Base-by-base conservation (phyloP, 2,797 vertebrate species). In the Oreonectes daqikongensis region DNA sequence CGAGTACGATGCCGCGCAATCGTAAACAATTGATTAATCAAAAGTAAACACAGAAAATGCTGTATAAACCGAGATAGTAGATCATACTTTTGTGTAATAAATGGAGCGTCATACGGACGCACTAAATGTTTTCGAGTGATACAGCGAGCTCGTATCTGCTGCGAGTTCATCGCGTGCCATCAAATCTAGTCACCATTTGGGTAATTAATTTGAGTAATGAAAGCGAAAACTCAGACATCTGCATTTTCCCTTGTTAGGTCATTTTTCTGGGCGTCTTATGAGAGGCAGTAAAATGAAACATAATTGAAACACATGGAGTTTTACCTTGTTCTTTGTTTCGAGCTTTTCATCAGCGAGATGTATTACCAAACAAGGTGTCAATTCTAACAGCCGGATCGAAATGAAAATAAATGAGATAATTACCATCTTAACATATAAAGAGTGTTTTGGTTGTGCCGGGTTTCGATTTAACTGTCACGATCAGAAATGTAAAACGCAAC, bases 181-280 rank as follows among this genome's bases (percentile, higher is more conserved):
- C 72, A 80, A 79, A 75, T 32, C 32, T 30, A 84, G 78, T 79
- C 72, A 48, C 72, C 76, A 79, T 82, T 82, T 79, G 46, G 64
- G 72, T 82, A 79, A 84, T 82, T 82, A 73, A 84, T 79, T 73
- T 76, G 78, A 84, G 78, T 77, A 79, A 84, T 81, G 78, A 77
- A 82, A 48, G 38, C 64, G 50, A 61, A 77, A 80, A 63, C 57
- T 66, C 81, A 74, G 40, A 68, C 76, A 79, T 82, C 55, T 82
- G 78, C 76, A 44, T 70, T 79, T 81, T 71, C 64, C 52, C 65
- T 60, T 66, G 64, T 72, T 64, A 61, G 26, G 71, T 73, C 46
- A 69, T 76, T 82, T 71, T 50, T 53, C 74, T 65, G 68, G 18
- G 52, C 22, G 35, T 75, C 64, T 76, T 70, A 69, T 72, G 68